These are phyloP conservation scores for Axis porcinus DNA, from an alignment of 2,113 vertebrate genomes.

Conservation along the genomic window DNA sequence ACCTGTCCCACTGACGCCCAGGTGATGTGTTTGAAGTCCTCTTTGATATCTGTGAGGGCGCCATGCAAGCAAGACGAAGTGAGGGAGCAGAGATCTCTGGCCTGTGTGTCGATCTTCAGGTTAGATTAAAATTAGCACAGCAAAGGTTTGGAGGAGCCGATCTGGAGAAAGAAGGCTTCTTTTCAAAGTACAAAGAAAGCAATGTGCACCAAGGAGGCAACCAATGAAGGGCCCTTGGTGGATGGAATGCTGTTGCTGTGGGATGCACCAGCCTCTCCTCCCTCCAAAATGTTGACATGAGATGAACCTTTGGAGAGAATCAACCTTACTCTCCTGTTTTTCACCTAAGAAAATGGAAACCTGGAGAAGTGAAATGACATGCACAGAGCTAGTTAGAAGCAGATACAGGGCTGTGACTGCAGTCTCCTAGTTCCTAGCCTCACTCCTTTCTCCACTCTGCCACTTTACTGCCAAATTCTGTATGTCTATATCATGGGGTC, in stretches of 20 bases:
- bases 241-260: constrained; percentile 51
- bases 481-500: constrained; percentile 17
- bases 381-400: constrained; percentile 12
- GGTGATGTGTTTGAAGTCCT: constrained; percentile 33
- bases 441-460: constrained; percentile 43
- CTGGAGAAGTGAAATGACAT: not conserved
- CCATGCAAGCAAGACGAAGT: constrained; percentile 11
- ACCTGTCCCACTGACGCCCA: not conserved
- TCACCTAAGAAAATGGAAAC: constrained; percentile 16
- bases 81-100: not conserved
- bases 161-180: constrained; percentile 46
- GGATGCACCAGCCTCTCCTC: constrained; percentile 38
- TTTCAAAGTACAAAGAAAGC: constrained; percentile 68
- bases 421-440: constrained; percentile 53
- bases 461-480: constrained; percentile 62
- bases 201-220: constrained; percentile 14
- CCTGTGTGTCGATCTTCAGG: constrained; percentile 31
- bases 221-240: constrained; percentile 22
- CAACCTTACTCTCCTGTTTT: not conserved
- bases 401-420: not conserved
- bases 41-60: not conserved
- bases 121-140: constrained; percentile 59
- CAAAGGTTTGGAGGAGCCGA: constrained; percentile 34
- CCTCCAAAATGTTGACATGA: constrained; percentile 31
- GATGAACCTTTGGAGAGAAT: not conserved